Conservation (phyloP, 2,113 vertebrate genomes). For the Rousettus leschenaultii region DNA sequence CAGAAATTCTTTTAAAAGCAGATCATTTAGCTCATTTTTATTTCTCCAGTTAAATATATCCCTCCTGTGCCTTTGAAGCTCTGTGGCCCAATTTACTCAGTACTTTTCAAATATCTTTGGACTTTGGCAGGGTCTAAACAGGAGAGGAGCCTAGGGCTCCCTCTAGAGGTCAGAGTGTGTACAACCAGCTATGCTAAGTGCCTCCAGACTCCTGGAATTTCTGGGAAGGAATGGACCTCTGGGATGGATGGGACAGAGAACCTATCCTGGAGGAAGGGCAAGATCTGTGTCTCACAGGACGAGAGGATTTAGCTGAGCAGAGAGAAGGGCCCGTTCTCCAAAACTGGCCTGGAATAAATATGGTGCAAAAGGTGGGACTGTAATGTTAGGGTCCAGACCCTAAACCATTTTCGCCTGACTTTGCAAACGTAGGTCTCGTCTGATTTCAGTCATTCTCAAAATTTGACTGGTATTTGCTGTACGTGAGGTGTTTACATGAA, state of each 20-base stretch:
- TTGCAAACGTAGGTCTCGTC: background rate
- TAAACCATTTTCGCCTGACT: background rate
- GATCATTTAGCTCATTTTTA: background rate
- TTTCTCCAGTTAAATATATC: background rate
- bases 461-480: background rate
- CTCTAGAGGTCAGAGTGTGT: background rate
- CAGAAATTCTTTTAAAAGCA: background rate
- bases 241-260: background rate
- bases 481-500: background rate
- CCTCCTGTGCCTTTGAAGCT: background rate
- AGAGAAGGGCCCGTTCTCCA: background rate
- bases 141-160: background rate
- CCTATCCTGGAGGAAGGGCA: background rate
- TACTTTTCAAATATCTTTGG: background rate
- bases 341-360: background rate
- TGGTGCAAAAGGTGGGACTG: background rate
- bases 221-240: background rate
- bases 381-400: background rate
- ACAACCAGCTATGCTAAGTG: background rate
- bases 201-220: background rate
- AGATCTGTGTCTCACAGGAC: background rate
- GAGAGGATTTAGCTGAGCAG: background rate
- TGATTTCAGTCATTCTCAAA: slow-evolving; percentile 15
- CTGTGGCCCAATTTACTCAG: background rate
- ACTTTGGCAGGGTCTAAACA: background rate